Conservation (phyloP, 35 echinoderm and acorn worm species). For the Heliocidaris erythrogramma region DNA sequence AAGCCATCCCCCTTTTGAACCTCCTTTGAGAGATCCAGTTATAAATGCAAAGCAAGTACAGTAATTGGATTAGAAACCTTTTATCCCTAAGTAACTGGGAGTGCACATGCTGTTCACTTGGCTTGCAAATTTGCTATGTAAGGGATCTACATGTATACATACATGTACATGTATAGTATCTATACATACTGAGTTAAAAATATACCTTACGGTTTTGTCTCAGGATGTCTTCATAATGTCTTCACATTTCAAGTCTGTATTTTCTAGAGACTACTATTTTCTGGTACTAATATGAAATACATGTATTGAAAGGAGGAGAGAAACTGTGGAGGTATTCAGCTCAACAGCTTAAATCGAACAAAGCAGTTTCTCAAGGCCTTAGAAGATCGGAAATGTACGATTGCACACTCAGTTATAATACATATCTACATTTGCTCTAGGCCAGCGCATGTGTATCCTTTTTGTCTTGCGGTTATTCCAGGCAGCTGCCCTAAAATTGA, state of each 20-base stretch:
- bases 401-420: background rate
- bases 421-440: background rate
- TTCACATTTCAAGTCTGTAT: too few species aligned
- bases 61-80: conserved; percentile 18
- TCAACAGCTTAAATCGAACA: background rate
- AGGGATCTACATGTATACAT: background rate
- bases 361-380: background rate
- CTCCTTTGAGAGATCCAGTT: background rate
- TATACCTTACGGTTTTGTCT: too few species aligned
- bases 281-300: background rate
- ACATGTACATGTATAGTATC: background rate
- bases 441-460: background rate
- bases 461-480: background rate
- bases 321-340: background rate
- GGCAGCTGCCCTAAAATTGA: background rate
- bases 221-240: too few species aligned
- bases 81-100: background rate
- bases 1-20: background rate
- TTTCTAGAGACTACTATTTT: too few species aligned
- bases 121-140: background rate
- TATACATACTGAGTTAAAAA: background rate
- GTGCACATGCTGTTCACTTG: background rate
- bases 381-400: background rate
- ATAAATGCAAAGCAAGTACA: background rate
- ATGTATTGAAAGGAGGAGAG: background rate